These are phyloP conservation scores for Gouania willdenowi DNA, from an alignment of 2,797 vertebrate species.

Conservation along the genomic window DNA sequence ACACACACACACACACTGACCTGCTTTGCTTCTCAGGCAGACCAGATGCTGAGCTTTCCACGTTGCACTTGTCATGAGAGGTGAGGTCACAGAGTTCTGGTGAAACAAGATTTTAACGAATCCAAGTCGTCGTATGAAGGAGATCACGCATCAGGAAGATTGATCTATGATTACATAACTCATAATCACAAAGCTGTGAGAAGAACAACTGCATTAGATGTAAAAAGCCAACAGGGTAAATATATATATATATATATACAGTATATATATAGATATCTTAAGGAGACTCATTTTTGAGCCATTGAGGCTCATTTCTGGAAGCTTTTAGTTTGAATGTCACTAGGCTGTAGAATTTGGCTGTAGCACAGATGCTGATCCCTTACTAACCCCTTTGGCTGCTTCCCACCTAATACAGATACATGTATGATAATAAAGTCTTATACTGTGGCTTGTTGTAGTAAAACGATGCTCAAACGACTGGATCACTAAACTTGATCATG, in stretches of 20 bases:
- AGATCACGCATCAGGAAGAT: conserved; percentile 16
- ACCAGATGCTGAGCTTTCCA: conserved; percentile 51
- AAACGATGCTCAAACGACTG: too few species aligned
- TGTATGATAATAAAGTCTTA: too few species aligned
- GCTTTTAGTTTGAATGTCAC: conserved; percentile 15
- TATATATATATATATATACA: too few species aligned
- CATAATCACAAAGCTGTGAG: background rate
- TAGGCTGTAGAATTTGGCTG: conserved; percentile 19
- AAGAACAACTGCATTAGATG: too few species aligned
- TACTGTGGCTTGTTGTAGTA: too few species aligned
- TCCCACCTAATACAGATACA: too few species aligned
- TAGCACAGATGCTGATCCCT: conserved; percentile 12
- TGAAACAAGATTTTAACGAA: conserved; percentile 27
- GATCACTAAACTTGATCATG: too few species aligned
- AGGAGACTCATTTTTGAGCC: too few species aligned
- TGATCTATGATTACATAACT: conserved; percentile 3
- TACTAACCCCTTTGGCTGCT: conserved; percentile 6
- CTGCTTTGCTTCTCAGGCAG: conserved; percentile 25
- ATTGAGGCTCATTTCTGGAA: too few species aligned
- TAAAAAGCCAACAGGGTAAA: too few species aligned
- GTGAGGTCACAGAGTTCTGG: conserved; percentile 24
- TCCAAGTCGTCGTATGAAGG: conserved; percentile 27
- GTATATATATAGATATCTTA: too few species aligned
- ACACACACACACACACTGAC: background rate
- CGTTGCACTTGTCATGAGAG: conserved; percentile 11